These are phyloP conservation scores for Carcina quercana DNA, from an alignment of 2,888 invertebrate species.

Conservation along the genomic window DNA sequence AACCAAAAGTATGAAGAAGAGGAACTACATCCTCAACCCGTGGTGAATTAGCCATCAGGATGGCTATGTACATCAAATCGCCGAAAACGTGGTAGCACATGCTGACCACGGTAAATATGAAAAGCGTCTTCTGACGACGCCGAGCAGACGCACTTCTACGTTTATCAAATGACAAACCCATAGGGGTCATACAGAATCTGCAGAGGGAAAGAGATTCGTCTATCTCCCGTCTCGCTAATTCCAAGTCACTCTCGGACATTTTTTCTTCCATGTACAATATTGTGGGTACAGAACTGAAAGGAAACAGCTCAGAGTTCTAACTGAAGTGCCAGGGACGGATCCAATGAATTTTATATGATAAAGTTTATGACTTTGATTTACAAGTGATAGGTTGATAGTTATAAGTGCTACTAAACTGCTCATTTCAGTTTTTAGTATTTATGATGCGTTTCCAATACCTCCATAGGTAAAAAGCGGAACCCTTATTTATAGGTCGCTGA, in stretches of 20 bases:
- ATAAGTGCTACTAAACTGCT: no score
- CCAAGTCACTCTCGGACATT: conserved; percentile 11
- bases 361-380: conserved; percentile 1
- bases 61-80: conserved; percentile 51
- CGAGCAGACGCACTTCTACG: conserved; percentile 13
- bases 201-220: conserved; percentile 26
- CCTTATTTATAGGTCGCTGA: no score
- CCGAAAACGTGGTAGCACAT: conserved; percentile 42
- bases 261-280: no score
- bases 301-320: no score
- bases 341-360: neutral
- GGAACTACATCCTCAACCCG: conserved; percentile 62
- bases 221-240: conserved; percentile 28
- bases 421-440: no score
- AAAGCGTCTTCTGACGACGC: conserved; percentile 22
- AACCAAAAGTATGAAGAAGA: conserved; percentile 62
- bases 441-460: no score
- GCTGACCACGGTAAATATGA: conserved; percentile 22
- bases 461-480: no score
- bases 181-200: conserved; percentile 26
- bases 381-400: no score
- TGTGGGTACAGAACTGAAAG: no score
- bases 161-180: conserved; percentile 29
- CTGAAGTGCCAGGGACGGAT: neutral
- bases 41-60: conserved; percentile 56